A percentile compares a stretch with the other conserved stretches of the same genome.
phyloP scores from a whole-genome alignment of 2,797 vertebrate species.

The Cyclopterus lumpus region DNA sequence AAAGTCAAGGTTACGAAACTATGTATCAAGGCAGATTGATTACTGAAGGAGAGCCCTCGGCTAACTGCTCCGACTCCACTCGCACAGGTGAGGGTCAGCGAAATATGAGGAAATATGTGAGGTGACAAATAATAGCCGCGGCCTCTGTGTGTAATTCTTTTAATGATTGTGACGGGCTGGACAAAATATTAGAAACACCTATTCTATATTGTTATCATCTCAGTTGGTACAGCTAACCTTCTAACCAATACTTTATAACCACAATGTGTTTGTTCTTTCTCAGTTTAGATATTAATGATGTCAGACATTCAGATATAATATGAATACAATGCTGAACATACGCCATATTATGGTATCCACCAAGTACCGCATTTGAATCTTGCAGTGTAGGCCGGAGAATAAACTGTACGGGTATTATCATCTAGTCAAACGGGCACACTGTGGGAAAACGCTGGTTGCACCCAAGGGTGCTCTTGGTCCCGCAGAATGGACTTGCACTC shows the following conservation, averaged over 20 bases:
- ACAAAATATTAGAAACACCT: neutral
- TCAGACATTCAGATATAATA: neutral
- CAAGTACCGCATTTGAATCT: conserved; percentile 6
- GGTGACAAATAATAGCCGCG: neutral
- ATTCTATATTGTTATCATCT: neutral
- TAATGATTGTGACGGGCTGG: neutral
- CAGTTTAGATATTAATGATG: neutral
- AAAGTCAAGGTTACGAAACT: conserved; percentile 88
- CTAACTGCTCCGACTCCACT: conserved; percentile 46
- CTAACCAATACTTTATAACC: neutral
- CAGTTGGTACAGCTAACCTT: neutral
- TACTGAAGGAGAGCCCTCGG: conserved; percentile 73
- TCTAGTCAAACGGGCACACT: conserved; percentile 30
- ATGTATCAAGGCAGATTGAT: conserved; percentile 85
- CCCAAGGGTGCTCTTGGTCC: conserved; percentile 49
- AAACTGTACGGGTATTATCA: conserved; percentile 18
- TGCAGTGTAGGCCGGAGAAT: neutral
- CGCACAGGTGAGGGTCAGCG: conserved; percentile 17
- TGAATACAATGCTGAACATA: neutral
- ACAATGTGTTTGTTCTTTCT: neutral
- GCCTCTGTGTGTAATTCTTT: neutral
- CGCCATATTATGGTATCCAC: neutral
- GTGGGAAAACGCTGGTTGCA: conserved; percentile 34
- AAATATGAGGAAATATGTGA: conserved; percentile 1
- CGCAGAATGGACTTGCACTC: conserved; percentile 52